These are phyloP conservation scores for Vidua macroura DNA, from an alignment of 2,113 vertebrate species.

Conservation along the genomic window DNA sequence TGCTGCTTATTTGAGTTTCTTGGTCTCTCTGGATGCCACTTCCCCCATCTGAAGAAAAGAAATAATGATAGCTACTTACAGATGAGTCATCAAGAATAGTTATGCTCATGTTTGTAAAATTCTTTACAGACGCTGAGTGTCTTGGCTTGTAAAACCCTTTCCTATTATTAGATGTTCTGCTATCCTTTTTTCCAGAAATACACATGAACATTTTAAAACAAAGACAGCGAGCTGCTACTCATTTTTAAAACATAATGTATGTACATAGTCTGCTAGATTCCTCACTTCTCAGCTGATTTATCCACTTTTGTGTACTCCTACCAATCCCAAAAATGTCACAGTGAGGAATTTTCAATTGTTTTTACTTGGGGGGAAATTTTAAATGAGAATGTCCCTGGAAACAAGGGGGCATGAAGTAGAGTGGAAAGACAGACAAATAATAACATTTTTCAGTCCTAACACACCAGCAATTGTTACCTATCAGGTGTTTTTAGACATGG, in stretches of 20 bases:
- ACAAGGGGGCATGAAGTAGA: not conserved
- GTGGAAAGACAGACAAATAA: not conserved
- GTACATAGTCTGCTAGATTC: not conserved
- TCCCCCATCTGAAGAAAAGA: not conserved
- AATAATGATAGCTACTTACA: not conserved
- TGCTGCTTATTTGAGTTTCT: not conserved
- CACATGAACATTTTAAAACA: not conserved
- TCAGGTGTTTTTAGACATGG: not conserved
- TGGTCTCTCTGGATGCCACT: not conserved
- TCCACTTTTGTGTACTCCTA: not conserved
- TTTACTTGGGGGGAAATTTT: not conserved
- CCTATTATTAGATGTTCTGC: not conserved
- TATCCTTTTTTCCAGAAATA: constrained; percentile 3
- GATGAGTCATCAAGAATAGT: not conserved
- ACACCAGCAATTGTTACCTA: not conserved
- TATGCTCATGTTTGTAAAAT: constrained; percentile 1
- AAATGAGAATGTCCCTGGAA: not conserved
- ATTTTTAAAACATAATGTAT: not conserved
- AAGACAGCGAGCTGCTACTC: not conserved
- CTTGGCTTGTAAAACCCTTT: not conserved
- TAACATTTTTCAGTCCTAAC: not conserved
- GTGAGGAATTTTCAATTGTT: not conserved
- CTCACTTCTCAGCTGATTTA: not conserved
- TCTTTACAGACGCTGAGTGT: not conserved
- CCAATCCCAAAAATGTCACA: not conserved